Evolutionary conservation across 1,140 invertebrate species (phyloP), one percentile per base, ranked within the genome.

Genomic region (Pteromalus puparum): DNA sequence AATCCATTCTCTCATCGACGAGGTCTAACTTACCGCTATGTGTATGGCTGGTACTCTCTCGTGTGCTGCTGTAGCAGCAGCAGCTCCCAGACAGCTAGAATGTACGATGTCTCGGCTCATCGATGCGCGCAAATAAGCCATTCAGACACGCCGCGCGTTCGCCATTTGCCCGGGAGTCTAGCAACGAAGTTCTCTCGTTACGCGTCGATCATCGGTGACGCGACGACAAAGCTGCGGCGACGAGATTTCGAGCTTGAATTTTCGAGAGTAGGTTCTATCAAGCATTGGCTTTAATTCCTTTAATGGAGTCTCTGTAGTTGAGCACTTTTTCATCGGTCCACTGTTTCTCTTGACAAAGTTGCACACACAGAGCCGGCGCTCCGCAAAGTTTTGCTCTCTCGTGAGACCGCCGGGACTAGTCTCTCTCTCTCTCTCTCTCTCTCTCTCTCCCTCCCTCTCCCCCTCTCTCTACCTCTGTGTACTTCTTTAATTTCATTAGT

Each of bases 101-200:
- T 48, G 74, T 75, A 46, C 75, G 30, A 26, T 77, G 26, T 26
- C 48, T 15, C 26, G 24, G n/a, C 30, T 24, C 75, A 13, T 78
- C 48, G 76, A 30, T 78, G 28, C 76, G 53, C 24, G 53, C 76
- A 78, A 78, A 78, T 65, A 78, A 78, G 76, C 48, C 76, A 65
- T 53, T 77, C 75, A 48, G 24, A 70, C 24, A 12, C 24, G 53
- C 6, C 53, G 68, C 68, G 2, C 68, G 2, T 70, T 30, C 28
- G 68, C 26, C 68, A 28, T 30, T 70, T 70, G 26, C 68, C 68
- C 26, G 68, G 13, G 68, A 70, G 24, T 70, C 21, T 30, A 13
- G 26, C 26, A 10, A 15, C 12, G 26, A 26, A 30, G 9, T 70
- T 70, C 26, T 13, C 53, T 61, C 53, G 53, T 61, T 61, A 61